Evolutionary conservation across 2,888 invertebrate genomes (phyloP).

Genomic region (Scelioninae gen. 1): DNA sequence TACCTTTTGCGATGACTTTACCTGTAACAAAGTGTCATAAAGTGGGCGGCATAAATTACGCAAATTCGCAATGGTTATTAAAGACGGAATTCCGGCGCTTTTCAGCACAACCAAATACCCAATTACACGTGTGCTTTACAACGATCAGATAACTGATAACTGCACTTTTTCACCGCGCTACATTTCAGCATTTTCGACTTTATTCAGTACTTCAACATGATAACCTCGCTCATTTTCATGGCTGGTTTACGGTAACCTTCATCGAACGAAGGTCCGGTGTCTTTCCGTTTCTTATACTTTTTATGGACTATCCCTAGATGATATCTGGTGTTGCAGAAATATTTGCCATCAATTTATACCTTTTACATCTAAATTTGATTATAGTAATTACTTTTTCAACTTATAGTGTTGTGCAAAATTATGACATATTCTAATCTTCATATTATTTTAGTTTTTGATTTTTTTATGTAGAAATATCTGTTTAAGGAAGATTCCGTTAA

Average conservation of each 20-base stretch:
- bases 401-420: too few relatives aligned
- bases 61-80: constrained; percentile 17
- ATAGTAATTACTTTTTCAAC: too few relatives aligned
- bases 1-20: constrained; percentile 19
- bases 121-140: constrained; percentile 17
- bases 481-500: too few relatives aligned
- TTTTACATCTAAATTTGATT: too few relatives aligned
- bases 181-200: constrained; percentile 20
- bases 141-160: constrained; percentile 22
- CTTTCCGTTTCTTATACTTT: constrained; percentile 18
- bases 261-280: constrained; percentile 17
- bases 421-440: too few relatives aligned
- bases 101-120: constrained; percentile 10
- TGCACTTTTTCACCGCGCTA: constrained; percentile 5
- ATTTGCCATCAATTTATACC: neutral
- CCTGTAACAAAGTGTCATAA: constrained; percentile 39
- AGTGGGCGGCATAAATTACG: constrained; percentile 41
- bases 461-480: too few relatives aligned
- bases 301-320: neutral
- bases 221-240: constrained; percentile 38
- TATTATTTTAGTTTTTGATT: too few relatives aligned
- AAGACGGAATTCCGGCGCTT: constrained; percentile 22
- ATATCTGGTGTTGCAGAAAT: constrained; percentile 10
- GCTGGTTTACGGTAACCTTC: constrained; percentile 37
- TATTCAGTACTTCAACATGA: constrained; percentile 6